A percentile compares a stretch with the other conserved stretches of the same genome.
phyloP scores from a whole-genome alignment of 2,888 invertebrate species.

The Drosophila buzzatii region DNA sequence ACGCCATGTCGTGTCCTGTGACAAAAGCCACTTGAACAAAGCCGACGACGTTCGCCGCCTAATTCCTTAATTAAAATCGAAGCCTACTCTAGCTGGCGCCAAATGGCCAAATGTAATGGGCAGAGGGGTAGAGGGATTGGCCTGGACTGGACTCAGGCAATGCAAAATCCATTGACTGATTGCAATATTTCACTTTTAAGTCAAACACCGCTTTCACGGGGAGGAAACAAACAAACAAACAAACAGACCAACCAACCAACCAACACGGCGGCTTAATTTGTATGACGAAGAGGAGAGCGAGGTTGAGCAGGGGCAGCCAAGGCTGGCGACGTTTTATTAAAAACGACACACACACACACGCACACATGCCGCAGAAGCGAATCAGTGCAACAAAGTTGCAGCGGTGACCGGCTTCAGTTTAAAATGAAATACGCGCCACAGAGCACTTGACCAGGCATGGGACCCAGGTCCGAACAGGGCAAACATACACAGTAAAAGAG shows the following conservation, averaged over 20 bases:
- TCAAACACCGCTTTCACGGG: conserved; percentile 46
- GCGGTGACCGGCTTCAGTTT: conserved; percentile 48
- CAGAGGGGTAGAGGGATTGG: background rate
- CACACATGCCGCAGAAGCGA: conserved; percentile 31
- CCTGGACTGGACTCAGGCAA: conserved; percentile 5
- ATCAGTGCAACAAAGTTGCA: conserved; percentile 75
- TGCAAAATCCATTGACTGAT: conserved; percentile 79
- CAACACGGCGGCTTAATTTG: conserved; percentile 76
- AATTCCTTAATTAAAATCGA: conserved; percentile 81
- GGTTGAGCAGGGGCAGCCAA: background rate
- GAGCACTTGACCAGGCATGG: conserved; percentile 64
- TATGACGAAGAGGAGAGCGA: conserved; percentile 57
- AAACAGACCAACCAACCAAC: conserved; percentile 45
- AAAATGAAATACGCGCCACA: conserved; percentile 65
- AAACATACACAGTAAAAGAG: conserved; percentile 1
- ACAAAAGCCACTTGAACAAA: conserved; percentile 61
- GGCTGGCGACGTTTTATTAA: conserved; percentile 66
- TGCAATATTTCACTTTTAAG: conserved; percentile 79
- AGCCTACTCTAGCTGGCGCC: conserved; percentile 61
- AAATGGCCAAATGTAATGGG: conserved; percentile 11
- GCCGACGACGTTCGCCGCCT: conserved; percentile 62
- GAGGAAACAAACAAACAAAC: background rate
- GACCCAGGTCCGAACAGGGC: conserved; percentile 15
- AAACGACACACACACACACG: conserved; percentile 52
- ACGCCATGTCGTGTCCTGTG: conserved; percentile 33